Evolutionary conservation across 2,113 vertebrate genomes (phyloP).

Genomic region (Xyrauchen texanus): DNA sequence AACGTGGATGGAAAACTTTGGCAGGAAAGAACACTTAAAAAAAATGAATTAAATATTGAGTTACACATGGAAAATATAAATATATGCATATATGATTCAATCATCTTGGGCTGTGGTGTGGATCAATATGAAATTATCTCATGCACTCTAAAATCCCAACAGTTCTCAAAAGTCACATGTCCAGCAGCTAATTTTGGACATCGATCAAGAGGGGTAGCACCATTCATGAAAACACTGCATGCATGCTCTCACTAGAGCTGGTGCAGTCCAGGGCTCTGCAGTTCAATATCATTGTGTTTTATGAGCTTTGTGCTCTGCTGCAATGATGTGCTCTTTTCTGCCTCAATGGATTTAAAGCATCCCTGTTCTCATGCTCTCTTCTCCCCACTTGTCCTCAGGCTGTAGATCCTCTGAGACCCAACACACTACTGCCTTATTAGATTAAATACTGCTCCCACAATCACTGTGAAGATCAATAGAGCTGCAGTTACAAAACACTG

Average conservation of each 20-base stretch:
- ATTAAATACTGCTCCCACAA: conserved; percentile 35
- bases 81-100: not conserved
- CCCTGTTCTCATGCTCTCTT: not conserved
- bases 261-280: not conserved
- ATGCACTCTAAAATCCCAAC: too few relatives aligned
- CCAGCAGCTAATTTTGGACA: not conserved
- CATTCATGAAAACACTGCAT: not conserved
- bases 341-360: conserved; percentile 39
- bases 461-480: conserved; percentile 36
- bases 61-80: not conserved
- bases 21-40: conserved; percentile 87
- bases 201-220: not conserved
- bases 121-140: too few relatives aligned
- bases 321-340: conserved; percentile 49
- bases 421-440: conserved; percentile 38
- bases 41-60: not conserved
- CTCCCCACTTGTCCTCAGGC: conserved; percentile 4
- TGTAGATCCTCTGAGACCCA: conserved; percentile 32
- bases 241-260: conserved; percentile 1
- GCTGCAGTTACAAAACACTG: conserved; percentile 35
- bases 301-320: conserved; percentile 23
- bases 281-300: conserved; percentile 23
- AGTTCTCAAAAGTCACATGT: too few relatives aligned
- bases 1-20: conserved; percentile 93
- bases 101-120: not conserved